phyloP scores from a whole-genome alignment of 2,797 vertebrate species.

The Eulemur albifrons region DNA sequence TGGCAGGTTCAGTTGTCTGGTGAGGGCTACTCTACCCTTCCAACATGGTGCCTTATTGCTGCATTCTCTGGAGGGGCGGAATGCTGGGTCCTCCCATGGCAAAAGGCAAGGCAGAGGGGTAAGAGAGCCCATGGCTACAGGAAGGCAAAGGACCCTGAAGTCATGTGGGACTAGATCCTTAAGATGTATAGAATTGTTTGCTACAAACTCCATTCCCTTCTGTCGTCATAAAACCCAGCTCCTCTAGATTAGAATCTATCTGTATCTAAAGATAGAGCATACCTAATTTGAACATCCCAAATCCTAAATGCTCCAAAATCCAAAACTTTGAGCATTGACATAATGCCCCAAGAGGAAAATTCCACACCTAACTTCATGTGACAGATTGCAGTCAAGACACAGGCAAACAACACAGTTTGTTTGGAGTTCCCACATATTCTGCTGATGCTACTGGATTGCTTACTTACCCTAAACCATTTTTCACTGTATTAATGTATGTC shows the following conservation, averaged over 20 bases:
- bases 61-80: neutral
- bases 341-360: neutral
- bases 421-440: neutral
- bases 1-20: neutral
- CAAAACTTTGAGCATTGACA: neutral
- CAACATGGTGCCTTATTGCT: neutral
- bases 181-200: neutral
- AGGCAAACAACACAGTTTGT: neutral
- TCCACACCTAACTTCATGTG: neutral
- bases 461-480: neutral
- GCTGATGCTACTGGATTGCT: neutral
- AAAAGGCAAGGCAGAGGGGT: neutral
- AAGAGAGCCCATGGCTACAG: neutral
- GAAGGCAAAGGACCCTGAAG: neutral
- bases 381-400: neutral
- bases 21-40: neutral
- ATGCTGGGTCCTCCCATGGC: neutral
- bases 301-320: neutral
- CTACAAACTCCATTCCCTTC: neutral
- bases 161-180: neutral
- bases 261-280: neutral
- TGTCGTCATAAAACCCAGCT: neutral
- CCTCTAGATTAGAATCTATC: neutral
- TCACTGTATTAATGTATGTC: neutral
- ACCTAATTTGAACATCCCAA: neutral